Conservation (phyloP, 1,140 invertebrate genomes). For the Pygmarrhopalites habei region DNA sequence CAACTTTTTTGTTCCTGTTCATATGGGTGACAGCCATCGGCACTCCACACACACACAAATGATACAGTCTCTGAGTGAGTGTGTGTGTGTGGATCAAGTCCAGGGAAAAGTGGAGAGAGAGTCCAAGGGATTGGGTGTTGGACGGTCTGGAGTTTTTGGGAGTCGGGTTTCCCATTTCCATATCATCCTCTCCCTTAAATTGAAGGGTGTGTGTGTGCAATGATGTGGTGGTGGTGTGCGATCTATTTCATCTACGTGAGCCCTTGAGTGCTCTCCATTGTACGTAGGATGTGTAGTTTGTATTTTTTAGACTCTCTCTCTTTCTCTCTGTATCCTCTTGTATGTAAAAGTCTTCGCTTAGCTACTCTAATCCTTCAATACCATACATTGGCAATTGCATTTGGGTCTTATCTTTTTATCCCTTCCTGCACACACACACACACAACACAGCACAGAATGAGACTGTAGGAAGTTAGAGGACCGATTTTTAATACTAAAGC, state of each 20-base stretch:
- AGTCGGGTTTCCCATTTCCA: conserved; percentile 1
- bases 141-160: no score
- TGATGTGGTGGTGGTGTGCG: no score
- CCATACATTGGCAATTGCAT: not conserved
- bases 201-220: not conserved
- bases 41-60: no score
- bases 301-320: not conserved
- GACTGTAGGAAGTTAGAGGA: no score
- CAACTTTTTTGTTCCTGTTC: no score
- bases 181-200: not conserved
- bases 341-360: not conserved
- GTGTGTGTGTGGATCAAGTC: no score
- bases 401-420: no score
- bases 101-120: no score
- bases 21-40: no score
- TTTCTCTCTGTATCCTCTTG: not conserved
- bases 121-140: not conserved
- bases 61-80: no score
- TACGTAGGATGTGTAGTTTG: not conserved
- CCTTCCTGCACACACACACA: not conserved
- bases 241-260: not conserved
- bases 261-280: conserved; percentile 11
- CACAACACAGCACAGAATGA: no score
- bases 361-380: not conserved
- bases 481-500: no score